These are phyloP conservation scores for Ciconia nigra DNA, from an alignment of 2,797 vertebrate genomes.

Conservation along the genomic window DNA sequence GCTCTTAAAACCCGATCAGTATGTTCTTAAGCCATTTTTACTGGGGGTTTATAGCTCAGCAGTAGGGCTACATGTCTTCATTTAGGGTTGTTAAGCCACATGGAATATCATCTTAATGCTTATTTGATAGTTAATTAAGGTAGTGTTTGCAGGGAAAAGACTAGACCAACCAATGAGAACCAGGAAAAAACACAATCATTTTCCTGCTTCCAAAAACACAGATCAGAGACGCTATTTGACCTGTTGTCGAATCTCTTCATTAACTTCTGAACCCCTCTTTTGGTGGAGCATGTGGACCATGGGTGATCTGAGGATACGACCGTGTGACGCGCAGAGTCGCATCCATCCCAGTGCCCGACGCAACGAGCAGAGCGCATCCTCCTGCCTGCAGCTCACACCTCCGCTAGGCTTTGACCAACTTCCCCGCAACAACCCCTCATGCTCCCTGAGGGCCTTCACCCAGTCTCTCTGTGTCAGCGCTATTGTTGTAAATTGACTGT, in stretches of 20 bases:
- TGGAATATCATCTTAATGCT: slow-evolving; percentile 12
- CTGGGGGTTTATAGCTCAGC: slow-evolving; percentile 38
- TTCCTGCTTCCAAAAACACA: neutral
- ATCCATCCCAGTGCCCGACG: fast-evolving
- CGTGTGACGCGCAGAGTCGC: fast-evolving
- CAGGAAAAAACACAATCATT: neutral
- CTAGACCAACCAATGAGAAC: neutral
- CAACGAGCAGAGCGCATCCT: fast-evolving
- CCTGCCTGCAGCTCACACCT: neutral
- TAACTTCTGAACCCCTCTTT: neutral
- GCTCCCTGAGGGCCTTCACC: fast-evolving
- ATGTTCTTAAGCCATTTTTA: slow-evolving; percentile 36
- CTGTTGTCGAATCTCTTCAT: neutral
- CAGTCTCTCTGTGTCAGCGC: fast-evolving
- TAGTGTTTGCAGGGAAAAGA: neutral
- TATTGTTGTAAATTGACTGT: fast-evolving
- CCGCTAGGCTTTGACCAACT: neutral
- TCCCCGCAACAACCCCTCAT: neutral
- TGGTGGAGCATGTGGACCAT: fast-evolving
- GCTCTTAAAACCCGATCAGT: slow-evolving; percentile 64
- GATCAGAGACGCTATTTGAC: neutral
- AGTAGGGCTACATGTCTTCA: slow-evolving; percentile 41
- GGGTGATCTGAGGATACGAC: fast-evolving
- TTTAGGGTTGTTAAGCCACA: neutral
- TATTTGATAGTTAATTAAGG: slow-evolving; percentile 16